Evolutionary conservation across 2,797 vertebrate species (phyloP).

Genomic region (Cossypha dichroa): DNA sequence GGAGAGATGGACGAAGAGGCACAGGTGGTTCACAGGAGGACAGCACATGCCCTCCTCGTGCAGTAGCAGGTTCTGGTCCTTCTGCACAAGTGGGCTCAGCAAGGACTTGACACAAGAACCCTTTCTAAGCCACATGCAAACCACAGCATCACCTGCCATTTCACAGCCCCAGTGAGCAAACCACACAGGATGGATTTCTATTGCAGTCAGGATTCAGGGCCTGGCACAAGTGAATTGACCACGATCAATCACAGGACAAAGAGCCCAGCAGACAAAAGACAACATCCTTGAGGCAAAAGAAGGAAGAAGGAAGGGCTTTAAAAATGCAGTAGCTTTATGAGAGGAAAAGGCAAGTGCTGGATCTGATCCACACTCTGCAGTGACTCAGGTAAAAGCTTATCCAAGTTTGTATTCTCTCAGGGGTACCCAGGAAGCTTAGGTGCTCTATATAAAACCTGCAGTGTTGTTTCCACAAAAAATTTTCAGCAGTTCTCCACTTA

Average conservation of each 20-base stretch:
- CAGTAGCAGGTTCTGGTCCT: not conserved
- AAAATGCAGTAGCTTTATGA: not conserved
- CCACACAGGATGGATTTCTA: fast-evolving
- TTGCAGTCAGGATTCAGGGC: not conserved
- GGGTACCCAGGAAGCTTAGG: not conserved
- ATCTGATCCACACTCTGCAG: not conserved
- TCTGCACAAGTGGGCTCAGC: not conserved
- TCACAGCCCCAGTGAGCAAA: not conserved
- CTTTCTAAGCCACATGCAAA: not conserved
- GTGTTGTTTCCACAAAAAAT: not conserved
- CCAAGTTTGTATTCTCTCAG: not conserved
- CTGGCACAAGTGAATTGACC: not conserved
- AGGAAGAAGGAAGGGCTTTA: not conserved
- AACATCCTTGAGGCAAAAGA: not conserved
- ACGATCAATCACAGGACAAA: not conserved
- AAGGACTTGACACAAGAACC: not conserved
- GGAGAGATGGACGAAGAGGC: not conserved
- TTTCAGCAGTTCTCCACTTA: not conserved
- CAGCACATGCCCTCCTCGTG: fast-evolving
- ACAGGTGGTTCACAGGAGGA: too few relatives aligned
- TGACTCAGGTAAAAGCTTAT: not conserved
- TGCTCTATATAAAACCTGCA: not conserved
- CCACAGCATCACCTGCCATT: not conserved
- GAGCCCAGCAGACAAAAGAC: not conserved
- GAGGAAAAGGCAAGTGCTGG: not conserved